Percentiles rank a stretch among this genome's conserved stretches.
Evolutionary conservation across 2,888 invertebrate genomes (phyloP).

Genomic region (Tipula helvola): DNA sequence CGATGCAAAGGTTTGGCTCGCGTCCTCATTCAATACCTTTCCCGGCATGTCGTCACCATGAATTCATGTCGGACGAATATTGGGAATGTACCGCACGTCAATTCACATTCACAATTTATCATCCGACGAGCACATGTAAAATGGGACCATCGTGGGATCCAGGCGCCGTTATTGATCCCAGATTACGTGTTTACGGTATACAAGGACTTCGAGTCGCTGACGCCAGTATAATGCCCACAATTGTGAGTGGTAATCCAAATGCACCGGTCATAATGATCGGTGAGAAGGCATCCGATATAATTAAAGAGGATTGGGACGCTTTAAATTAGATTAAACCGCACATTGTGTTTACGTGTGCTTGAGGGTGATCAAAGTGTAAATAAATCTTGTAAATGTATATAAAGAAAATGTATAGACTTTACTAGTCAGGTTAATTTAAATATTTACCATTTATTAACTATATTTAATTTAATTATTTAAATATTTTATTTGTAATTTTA

Average conservation of each 20-base stretch:
- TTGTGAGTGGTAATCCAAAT: constrained; percentile 82
- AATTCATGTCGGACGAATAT: constrained; percentile 65
- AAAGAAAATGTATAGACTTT: neutral
- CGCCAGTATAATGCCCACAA: constrained; percentile 79
- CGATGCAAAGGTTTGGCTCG: constrained; percentile 71
- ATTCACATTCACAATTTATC: constrained; percentile 72
- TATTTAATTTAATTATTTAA: neutral
- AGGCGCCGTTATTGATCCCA: constrained; percentile 66
- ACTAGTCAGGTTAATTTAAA: neutral
- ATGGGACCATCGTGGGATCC: constrained; percentile 71
- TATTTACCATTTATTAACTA: neutral
- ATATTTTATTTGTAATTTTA: neutral
- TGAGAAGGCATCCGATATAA: constrained; percentile 79
- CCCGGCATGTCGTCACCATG: constrained; percentile 66
- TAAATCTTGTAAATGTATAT: neutral
- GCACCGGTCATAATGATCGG: constrained; percentile 85
- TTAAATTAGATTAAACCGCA: neutral
- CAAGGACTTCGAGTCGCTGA: constrained; percentile 66
- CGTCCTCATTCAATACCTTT: constrained; percentile 64
- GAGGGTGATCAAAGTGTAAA: neutral
- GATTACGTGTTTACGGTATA: constrained; percentile 65
- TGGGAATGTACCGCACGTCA: constrained; percentile 79
- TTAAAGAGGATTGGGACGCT: constrained; percentile 68
- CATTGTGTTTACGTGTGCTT: neutral
- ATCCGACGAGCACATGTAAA: constrained; percentile 73